Base-by-base conservation (phyloP, 2,113 vertebrate genomes). In the Ciconia boyciana region DNA sequence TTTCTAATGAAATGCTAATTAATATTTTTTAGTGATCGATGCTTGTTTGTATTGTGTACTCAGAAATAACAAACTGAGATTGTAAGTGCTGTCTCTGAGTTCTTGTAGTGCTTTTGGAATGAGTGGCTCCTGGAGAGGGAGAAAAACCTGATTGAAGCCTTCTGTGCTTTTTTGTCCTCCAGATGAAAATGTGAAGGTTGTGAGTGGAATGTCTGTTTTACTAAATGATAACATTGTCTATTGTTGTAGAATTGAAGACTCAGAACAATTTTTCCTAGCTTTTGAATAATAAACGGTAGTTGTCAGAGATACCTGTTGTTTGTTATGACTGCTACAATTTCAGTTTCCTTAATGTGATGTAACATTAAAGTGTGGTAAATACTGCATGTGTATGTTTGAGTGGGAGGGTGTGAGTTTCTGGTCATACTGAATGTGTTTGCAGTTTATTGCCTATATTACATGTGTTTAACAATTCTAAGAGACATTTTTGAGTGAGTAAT, bases 1-100 rank as follows among this genome's bases (percentile, higher is more conserved):
- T 92, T 96, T 83, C 46, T 94, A 93, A 96, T 95, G 60, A 97
- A 97, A 95, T 94, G 58, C 18, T 96, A 83, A 93, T 95, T 89
- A 72, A 95, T 95, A 83, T 87, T 93, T 82, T 82, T 55, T 65
- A 81, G 52, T 69, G 60, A 57, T 85, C 34, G 44, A 61, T 34
- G 39, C 72, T 94, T 95, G 69, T 90, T 95, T 93, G 43, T 82
- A 6, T 75, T 79, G 55, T 76, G 16, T 54, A 77, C 36, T 89
- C 28, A 36, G 54, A 87, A 75, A 57, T 64, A 87, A 51, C 34
- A 70, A 62, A 76, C 20, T 24, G 24, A 39, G 52, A 36, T 36
- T 68, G 2, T 89, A 83, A 87, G 43, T 84, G 39, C 86, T 96
- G 74, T 48, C 78, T 87, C 21, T 80, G 69, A 92, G 78, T 72